These are phyloP conservation scores for Osmerus eperlanus DNA, from an alignment of 2,113 vertebrate genomes.

Conservation along the genomic window DNA sequence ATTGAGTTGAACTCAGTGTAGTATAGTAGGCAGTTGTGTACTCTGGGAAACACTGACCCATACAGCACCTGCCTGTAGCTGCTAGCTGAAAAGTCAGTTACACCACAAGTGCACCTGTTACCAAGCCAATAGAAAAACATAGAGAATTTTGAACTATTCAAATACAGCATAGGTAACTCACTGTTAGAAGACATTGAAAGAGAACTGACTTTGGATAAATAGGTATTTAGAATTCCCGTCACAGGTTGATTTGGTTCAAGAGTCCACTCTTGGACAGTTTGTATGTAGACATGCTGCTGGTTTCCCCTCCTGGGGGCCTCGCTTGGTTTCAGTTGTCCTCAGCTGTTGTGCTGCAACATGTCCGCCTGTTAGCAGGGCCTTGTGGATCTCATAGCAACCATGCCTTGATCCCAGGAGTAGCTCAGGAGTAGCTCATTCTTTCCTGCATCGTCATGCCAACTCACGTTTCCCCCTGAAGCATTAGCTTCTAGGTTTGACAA, in stretches of 20 bases:
- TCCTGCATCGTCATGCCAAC: conserved; percentile 22
- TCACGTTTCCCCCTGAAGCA: conserved; percentile 11
- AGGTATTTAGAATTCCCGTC: too few relatives aligned
- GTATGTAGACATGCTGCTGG: neutral
- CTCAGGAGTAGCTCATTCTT: neutral
- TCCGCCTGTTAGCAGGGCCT: conserved; percentile 2
- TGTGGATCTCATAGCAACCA: neutral
- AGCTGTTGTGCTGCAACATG: conserved; percentile 1
- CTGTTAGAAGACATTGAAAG: too few relatives aligned
- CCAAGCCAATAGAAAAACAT: too few relatives aligned
- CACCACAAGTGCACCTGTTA: conserved; percentile 24
- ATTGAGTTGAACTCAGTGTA: neutral
- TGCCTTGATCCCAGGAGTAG: neutral
- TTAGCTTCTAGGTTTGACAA: conserved; percentile 32
- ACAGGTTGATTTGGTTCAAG: too few relatives aligned
- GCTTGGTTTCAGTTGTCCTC: conserved; percentile 18
- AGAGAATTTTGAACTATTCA: neutral
- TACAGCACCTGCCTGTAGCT: conserved; percentile 16
- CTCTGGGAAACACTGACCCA: neutral
- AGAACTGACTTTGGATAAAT: too few relatives aligned
- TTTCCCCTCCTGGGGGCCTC: neutral
- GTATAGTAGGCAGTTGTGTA: neutral
- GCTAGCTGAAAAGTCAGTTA: neutral
- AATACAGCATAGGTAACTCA: too few relatives aligned
- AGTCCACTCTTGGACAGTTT: too few relatives aligned